Evolutionary conservation across 2,888 invertebrate species (phyloP), one percentile per base, ranked within the genome.

Genomic region (Doris montereyensis): DNA sequence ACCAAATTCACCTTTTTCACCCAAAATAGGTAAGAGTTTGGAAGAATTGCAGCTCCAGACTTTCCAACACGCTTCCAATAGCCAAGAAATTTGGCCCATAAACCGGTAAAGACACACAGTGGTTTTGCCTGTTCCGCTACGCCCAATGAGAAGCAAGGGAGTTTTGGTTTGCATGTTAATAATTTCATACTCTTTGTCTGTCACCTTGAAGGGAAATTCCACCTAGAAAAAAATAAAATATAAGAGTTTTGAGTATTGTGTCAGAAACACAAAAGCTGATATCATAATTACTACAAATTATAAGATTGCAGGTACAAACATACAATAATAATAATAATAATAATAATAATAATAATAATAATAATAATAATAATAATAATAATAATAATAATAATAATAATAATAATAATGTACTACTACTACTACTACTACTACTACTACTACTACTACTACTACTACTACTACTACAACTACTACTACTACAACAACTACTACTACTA

Each of bases 91-190:
- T 82, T 82, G 52, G 83, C 84, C 88, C 88, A 89, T 30, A n/a
- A 89, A 81, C 32, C 89, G 81, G 80, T 89, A 89, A 81, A 89
- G 80, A 65, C 89, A 89, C 72, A 89, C 88, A 0, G 89, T 89
- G 13, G 89, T 89, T 81, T 89, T 89, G 1, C 89, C 89, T 26
- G 89, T 89, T 2, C 89, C 89, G 84, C 89, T 89, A 1, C 89
- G 85, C 0, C 89, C 89, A 28, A 89, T 83, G n/a, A 89, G 83
- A 4, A 89, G 82, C 5, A 89, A 84, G 0, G 88, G 87, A 8
- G 86, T 83, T 28, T 78, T 81, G 0, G 86, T 83, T 28, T 78
- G 75, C 26, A 88, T 81, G 73, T 86, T 85, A 78, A 89, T 89
- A 32, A 89, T 87, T 17, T 85, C 86, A 79, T 88, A 86, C 77